phyloP scores from a whole-genome alignment of 2,888 invertebrate species.

The Torymus aiolomorphi region DNA sequence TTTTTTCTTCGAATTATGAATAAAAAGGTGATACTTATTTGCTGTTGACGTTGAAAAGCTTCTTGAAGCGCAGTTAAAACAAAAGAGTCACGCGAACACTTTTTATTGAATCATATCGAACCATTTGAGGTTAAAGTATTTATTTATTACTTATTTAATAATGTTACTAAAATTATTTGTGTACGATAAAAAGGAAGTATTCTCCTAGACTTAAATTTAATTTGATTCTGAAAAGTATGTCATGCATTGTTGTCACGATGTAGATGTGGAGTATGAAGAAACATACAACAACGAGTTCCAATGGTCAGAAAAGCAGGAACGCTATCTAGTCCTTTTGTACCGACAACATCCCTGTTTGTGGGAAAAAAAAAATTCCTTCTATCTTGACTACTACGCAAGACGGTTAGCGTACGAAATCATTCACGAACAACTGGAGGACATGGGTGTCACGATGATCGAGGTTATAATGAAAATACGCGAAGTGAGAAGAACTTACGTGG shows the following conservation, averaged over 20 bases:
- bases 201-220: too few species aligned
- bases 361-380: slow-evolving; percentile 61
- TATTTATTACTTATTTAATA: too few species aligned
- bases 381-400: slow-evolving; percentile 60
- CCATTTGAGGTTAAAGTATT: slow-evolving; percentile 16
- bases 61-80: too few species aligned
- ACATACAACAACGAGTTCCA: slow-evolving; percentile 20
- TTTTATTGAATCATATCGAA: too few species aligned
- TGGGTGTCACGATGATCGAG: slow-evolving; percentile 58
- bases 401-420: slow-evolving; percentile 64
- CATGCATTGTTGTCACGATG: too few species aligned
- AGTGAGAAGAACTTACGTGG: slow-evolving; percentile 62
- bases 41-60: too few species aligned
- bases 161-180: background rate
- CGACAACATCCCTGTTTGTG: slow-evolving; percentile 63
- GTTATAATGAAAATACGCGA: slow-evolving; percentile 65
- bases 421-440: slow-evolving; percentile 53
- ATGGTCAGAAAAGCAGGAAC: slow-evolving; percentile 62
- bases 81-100: too few species aligned
- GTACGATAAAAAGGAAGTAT: too few species aligned
- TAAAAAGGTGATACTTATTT: too few species aligned
- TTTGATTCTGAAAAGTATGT: too few species aligned
- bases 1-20: too few species aligned
- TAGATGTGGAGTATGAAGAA: background rate
- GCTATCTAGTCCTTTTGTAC: slow-evolving; percentile 62